Evolutionary conservation across 2,113 vertebrate species (phyloP), one percentile per base, ranked within the genome.

Genomic region (Etheostoma spectabile): DNA sequence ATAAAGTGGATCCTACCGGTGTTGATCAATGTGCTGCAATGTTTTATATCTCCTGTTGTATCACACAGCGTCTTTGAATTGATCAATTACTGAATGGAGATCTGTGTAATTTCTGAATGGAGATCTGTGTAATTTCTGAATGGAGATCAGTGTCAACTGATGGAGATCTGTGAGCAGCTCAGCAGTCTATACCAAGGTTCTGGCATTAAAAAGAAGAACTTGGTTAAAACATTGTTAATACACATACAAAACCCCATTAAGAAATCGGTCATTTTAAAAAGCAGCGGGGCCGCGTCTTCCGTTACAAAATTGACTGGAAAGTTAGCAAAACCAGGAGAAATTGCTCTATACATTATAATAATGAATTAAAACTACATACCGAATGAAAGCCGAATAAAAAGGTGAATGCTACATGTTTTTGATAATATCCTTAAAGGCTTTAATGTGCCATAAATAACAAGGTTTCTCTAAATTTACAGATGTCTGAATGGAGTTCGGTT

Each of bases 401-500:
- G 38, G 21, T 30, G 6, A 2, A 27, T 24, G 4, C 0, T 11
- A 0, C 0, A 0, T 0, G 2, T 42, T 42, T 18, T 10, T 0
- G 21, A 0, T 35, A 2, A 46, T 1, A 8, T 1, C 0, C 0
- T 3, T 3, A 0, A 11, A 0, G 0, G 10, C 10, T 19, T 21
- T 1, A 8, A 13, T 13, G 1, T 15, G 3, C 15, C 45, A 6
- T 19, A 1, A 38, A 57, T 13, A 30, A 14, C 2, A 8, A 13
- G 1, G 0, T 0, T 19, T 12, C 1, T 11, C 2, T 19, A 8
- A 76, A 68, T 76, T 21, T 0, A 24, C 4, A 4, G n/a, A 61
- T 61, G n/a, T 69, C 12, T 77, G 11, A 46, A 21, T 18, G 30
- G 38, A 22, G 13, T 68, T 80, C 6, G 30, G 38, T 22, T n/a